These are phyloP conservation scores for Ancistrus triradiatus DNA, from an alignment of 2,113 vertebrate genomes.

Conservation along the genomic window DNA sequence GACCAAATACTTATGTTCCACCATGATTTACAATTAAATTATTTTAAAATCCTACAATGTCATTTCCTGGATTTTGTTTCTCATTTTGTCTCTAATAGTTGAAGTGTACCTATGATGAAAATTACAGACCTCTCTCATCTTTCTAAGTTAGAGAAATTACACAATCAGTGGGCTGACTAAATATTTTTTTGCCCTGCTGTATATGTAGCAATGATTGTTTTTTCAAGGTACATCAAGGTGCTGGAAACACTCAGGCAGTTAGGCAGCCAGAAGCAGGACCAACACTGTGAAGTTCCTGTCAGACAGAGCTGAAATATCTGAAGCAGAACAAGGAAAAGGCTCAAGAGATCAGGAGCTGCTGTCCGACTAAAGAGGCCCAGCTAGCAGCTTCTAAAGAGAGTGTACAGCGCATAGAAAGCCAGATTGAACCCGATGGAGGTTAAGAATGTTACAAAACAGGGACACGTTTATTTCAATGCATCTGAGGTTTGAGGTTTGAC, in stretches of 20 bases:
- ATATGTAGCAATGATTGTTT: too few relatives aligned
- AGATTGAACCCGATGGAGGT: conserved; percentile 91
- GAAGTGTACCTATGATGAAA: too few relatives aligned
- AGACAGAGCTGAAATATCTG: conserved; percentile 84
- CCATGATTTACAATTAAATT: too few relatives aligned
- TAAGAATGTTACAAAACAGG: not conserved
- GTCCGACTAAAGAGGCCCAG: conserved; percentile 78
- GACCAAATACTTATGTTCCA: too few relatives aligned
- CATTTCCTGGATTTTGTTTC: too few relatives aligned
- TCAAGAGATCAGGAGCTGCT: conserved; percentile 79
- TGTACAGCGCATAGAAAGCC: conserved; percentile 77
- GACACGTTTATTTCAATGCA: not conserved
- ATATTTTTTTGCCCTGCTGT: too few relatives aligned
- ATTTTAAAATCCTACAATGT: too few relatives aligned
- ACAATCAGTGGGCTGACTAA: too few relatives aligned
- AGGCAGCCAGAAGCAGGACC: conserved; percentile 77
- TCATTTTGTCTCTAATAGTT: too few relatives aligned
- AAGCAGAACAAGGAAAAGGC: conserved; percentile 95
- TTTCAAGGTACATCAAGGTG: conserved; percentile 91
- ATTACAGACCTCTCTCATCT: too few relatives aligned
- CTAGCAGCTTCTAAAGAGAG: conserved; percentile 82
- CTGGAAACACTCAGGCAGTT: conserved; percentile 87
- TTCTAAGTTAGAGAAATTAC: too few relatives aligned
- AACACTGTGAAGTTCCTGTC: conserved; percentile 79
- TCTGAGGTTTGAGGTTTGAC: too few relatives aligned